These are phyloP conservation scores for Australoheros scitulus DNA, from an alignment of 2,113 vertebrate genomes.

Conservation along the genomic window DNA sequence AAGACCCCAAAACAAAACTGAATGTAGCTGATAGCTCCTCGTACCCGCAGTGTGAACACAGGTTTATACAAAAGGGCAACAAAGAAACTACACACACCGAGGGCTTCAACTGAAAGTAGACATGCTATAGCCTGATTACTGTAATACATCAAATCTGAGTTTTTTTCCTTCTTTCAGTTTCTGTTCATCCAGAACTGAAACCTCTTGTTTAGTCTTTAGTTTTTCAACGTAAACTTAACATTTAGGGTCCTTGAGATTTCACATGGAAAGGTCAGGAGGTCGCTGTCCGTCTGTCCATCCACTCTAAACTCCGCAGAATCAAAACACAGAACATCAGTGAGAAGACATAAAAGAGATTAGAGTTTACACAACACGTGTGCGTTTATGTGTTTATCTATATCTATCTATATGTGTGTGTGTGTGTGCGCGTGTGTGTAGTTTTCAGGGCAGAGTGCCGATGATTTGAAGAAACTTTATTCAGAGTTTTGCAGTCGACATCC, in stretches of 20 bases:
- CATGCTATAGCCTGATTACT: no score
- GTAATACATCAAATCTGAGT: neutral
- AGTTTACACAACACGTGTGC: neutral
- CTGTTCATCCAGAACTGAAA: rapidly evolving
- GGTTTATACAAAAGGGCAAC: neutral
- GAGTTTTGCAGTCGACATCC: conserved; percentile 95
- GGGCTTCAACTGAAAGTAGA: no score
- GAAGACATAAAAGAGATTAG: no score
- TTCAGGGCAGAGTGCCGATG: conserved; percentile 86
- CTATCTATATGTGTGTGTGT: neutral
- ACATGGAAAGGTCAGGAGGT: no score
- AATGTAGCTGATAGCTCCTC: neutral
- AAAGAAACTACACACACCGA: neutral
- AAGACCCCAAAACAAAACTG: neutral
- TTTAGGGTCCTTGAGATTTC: neutral
- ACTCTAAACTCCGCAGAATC: no score
- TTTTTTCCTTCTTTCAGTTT: neutral
- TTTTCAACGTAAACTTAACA: neutral
- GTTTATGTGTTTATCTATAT: no score
- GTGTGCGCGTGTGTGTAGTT: conserved; percentile 78
- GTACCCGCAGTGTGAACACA: neutral
- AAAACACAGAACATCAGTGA: neutral
- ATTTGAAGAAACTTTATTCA: conserved; percentile 88
- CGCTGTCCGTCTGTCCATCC: neutral
- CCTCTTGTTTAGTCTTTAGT: neutral